Evolutionary conservation across 37 sponge, comb jelly and placozoan species (phyloP), one percentile per base, ranked within the genome.

Genomic region (Diacarnus erythraeanus): DNA sequence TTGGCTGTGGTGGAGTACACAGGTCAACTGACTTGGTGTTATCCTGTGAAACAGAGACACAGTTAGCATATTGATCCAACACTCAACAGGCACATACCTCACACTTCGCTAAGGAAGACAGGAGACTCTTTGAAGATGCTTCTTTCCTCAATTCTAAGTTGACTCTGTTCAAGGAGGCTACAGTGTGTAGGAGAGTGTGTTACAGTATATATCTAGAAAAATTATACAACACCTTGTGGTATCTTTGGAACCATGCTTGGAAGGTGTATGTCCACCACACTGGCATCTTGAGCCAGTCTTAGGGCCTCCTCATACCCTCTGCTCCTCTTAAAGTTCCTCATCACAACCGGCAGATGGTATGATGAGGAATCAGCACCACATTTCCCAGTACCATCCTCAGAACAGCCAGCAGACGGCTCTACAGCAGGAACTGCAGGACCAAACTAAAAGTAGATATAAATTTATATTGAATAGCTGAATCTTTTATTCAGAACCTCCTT

Each of bases 401-500:
- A 22, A 36, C 61, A 9, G 27, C 35, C 35, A 29, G 74, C 21
- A 8, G 69, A 30, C 6, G 42, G 40, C n/a, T 4, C 22, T 38
- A 10, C 57, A 44, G 37, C 23, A 21, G 71, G 38, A 3, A 57
- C 38, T 25, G 30, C 22, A 35, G 54, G 30, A 30, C 80, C 80
- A 79, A 70, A 79, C 80, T 79, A 26, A n/a, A 76, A 57, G 3
- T 1, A 74, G 8, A 59, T 8, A 75, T 2, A 23, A 57, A 57
- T 10, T 57, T 5, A 20, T 8, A 3, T 44, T 5, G 40, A 69
- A 6, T 17, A 69, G 70, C 70, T 42, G 72, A 12, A 72, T 9
- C 37, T 27, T 9, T 75, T 17, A 56, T 25, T 6, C 26, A 8
- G 15, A 20, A 90, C 91, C 83, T 86, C 70, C 40, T 58, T 77